Conservation (phyloP, 2,797 vertebrate genomes). For the Enteromius viviparus region DNA sequence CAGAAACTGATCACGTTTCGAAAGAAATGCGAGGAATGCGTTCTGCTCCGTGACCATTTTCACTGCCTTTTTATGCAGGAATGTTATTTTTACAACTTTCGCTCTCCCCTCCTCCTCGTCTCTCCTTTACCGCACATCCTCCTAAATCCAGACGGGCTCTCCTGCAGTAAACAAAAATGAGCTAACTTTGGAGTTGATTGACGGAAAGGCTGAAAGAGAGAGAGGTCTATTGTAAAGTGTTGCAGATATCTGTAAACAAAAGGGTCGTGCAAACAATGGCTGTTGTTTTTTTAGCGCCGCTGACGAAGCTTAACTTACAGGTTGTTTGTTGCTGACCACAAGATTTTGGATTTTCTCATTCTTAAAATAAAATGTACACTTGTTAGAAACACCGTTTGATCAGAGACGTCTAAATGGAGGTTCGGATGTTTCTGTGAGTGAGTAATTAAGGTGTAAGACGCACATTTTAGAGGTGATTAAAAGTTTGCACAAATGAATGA, state of each 20-base stretch:
- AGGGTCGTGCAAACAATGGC: constrained; percentile 66
- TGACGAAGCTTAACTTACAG: constrained; percentile 78
- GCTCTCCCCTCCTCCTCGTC: constrained; percentile 38
- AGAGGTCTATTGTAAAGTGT: constrained; percentile 67
- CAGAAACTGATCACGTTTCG: constrained; percentile 71
- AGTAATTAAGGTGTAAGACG: neutral
- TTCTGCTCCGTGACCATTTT: constrained; percentile 68
- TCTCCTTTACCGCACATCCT: constrained; percentile 50
- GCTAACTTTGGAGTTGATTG: constrained; percentile 50
- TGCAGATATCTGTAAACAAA: constrained; percentile 72
- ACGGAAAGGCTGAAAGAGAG: constrained; percentile 39
- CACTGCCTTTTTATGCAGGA: constrained; percentile 75
- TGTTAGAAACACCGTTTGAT: neutral
- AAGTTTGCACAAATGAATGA: constrained; percentile 2
- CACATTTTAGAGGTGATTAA: constrained; percentile 17
- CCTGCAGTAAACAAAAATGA: constrained; percentile 58
- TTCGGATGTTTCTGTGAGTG: constrained; percentile 1
- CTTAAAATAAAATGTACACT: constrained; percentile 7
- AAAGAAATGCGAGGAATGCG: constrained; percentile 71
- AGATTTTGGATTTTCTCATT: neutral
- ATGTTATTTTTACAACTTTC: constrained; percentile 74
- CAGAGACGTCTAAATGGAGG: constrained; percentile 5
- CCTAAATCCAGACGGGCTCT: constrained; percentile 55
- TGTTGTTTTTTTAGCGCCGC: constrained; percentile 78
- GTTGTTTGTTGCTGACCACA: constrained; percentile 80